These are phyloP conservation scores for Bombus impatiens DNA, from an alignment of 1,140 invertebrate genomes.

Conservation along the genomic window DNA sequence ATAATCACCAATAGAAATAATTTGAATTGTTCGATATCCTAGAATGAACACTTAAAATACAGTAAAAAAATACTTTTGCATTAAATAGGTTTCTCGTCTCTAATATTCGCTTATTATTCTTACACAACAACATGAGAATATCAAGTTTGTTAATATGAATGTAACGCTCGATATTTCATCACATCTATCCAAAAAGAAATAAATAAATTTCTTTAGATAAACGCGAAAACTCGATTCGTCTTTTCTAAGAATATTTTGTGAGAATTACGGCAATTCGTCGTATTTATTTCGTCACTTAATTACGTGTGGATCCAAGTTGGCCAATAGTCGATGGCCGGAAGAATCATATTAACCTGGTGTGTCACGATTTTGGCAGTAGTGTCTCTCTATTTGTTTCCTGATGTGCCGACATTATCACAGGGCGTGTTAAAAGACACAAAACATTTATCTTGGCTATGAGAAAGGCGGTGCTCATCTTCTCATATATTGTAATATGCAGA, in stretches of 20 bases:
- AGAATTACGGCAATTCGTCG: background rate
- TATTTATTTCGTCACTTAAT: background rate
- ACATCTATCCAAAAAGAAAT: background rate
- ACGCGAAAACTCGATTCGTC: background rate
- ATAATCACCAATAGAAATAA: too few species aligned
- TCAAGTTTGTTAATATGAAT: background rate
- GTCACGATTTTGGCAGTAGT: background rate
- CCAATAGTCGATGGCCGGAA: background rate
- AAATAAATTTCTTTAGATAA: background rate
- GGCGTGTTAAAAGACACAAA: conserved; percentile 49
- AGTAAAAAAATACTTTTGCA: background rate
- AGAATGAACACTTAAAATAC: background rate
- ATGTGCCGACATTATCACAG: conserved; percentile 13
- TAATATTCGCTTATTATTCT: background rate
- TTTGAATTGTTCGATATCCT: background rate
- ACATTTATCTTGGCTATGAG: conserved; percentile 67
- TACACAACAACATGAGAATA: background rate
- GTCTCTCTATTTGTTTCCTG: background rate
- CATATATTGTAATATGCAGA: conserved; percentile 75
- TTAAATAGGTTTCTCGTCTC: background rate
- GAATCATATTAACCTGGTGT: too few species aligned
- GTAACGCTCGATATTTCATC: background rate
- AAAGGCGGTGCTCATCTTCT: conserved; percentile 63
- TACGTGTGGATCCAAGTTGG: background rate
- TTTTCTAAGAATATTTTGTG: background rate